These are phyloP conservation scores for Hippasteria phrygiana DNA, from an alignment of 53 echinoderm and acorn worm species.

Conservation along the genomic window DNA sequence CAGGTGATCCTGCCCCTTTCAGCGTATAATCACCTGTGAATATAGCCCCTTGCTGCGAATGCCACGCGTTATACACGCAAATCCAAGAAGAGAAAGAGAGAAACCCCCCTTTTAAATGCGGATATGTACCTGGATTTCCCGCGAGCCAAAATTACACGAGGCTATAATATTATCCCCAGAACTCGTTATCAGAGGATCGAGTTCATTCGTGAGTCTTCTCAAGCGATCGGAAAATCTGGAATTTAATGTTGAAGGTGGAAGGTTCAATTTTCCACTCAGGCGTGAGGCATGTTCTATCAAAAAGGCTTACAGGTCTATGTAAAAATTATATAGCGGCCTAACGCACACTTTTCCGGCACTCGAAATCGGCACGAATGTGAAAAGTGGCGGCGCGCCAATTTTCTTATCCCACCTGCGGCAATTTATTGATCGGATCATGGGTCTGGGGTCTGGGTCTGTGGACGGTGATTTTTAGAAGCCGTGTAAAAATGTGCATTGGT, in stretches of 20 bases:
- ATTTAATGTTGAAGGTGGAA: not conserved
- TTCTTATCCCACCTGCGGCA: slow-evolving; percentile 10
- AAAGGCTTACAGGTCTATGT: slow-evolving; percentile 6
- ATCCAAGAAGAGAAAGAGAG: not conserved
- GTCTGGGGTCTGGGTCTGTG: not conserved
- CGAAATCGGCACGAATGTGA: slow-evolving; percentile 26
- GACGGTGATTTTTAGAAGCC: not conserved
- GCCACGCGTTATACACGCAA: not conserved
- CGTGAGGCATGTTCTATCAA: not conserved
- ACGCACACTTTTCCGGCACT: not conserved
- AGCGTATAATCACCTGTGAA: not conserved
- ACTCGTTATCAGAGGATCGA: not conserved
- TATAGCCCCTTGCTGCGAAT: not conserved
- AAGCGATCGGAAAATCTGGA: slow-evolving; percentile 20
- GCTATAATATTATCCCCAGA: not conserved
- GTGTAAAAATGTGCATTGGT: not conserved
- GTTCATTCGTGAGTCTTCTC: not conserved
- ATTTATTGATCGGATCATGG: slow-evolving; percentile 4
- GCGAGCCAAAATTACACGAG: not conserved
- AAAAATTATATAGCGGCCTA: slow-evolving; percentile 1
- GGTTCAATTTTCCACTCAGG: slow-evolving; percentile 5
- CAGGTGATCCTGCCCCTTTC: not conserved
- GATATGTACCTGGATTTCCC: not conserved
- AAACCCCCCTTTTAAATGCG: not conserved
- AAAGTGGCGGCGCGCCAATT: slow-evolving; percentile 26